phyloP scores from a whole-genome alignment of 2,888 invertebrate genomes.

The Zele albiditarsus region DNA sequence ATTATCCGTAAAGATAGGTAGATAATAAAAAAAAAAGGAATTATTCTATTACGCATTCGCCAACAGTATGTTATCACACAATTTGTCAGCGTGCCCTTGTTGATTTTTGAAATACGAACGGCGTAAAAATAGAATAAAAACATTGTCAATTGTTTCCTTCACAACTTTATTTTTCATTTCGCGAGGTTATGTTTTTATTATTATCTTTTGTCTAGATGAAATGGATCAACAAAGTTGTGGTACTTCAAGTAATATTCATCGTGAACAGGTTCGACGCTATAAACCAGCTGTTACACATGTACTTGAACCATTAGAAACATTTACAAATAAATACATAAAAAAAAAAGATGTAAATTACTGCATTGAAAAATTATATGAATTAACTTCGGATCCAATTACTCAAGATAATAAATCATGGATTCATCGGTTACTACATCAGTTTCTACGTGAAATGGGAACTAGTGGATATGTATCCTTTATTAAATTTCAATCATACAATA shows the following conservation, averaged over 20 bases:
- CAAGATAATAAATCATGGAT: slow-evolving; percentile 52
- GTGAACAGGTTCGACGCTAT: neutral
- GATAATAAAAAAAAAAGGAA: too few relatives aligned
- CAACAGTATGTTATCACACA: too few relatives aligned
- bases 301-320: slow-evolving; percentile 34
- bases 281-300: neutral
- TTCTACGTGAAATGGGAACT: slow-evolving; percentile 50
- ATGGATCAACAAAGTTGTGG: neutral
- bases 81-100: neutral
- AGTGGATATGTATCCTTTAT: slow-evolving; percentile 65
- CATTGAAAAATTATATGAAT: slow-evolving; percentile 55
- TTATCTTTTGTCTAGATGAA: neutral
- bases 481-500: slow-evolving; percentile 1
- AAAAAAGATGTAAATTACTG: slow-evolving; percentile 44
- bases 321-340: slow-evolving; percentile 35
- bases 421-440: slow-evolving; percentile 54
- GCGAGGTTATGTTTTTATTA: neutral
- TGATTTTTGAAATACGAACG: too few relatives aligned
- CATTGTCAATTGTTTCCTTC: neutral
- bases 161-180: neutral
- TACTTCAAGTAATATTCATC: neutral
- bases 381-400: slow-evolving; percentile 57
- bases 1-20: too few relatives aligned
- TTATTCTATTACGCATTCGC: too few relatives aligned
- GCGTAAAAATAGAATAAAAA: too few relatives aligned